Evolutionary conservation across 2,113 vertebrate genomes (phyloP), one percentile per base, ranked within the genome.

Genomic region (Pterophyllum scalare): DNA sequence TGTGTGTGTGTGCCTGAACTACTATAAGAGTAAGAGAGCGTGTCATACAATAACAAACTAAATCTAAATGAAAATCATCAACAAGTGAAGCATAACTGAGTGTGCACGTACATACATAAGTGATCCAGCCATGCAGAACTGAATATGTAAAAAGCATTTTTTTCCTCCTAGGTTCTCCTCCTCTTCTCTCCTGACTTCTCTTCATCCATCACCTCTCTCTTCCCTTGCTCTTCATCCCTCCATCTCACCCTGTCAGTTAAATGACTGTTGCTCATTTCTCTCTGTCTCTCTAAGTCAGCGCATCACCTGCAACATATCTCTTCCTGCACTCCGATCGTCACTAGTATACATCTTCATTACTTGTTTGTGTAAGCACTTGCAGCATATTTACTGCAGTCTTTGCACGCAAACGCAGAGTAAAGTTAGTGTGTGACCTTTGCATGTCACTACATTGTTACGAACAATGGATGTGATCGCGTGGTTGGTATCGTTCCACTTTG

Each of bases 41-140:
- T 86, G 85, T 91, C 85, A 74, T 40, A 83, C 84, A 82, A 87
- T 79, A 88, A 90, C 87, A 88, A 87, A 82, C 89, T 76, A 91
- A 38, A 38, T 88, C 85, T 87, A 89, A 91, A 90, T 90, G 83
- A 93, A 91, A 93, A 87, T 89, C 86, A 87, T 82, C 5, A 74
- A 88, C 76, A 80, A 77, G 89, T 87, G 83, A 89, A 83, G 59
- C 74, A 80, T 81, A 85, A 89, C 72, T 6, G 80, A 60, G 81
- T 13, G 64, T 82, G 79, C 17, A 20, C 26, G 19, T 28, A 67
- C 83, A 83, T 65, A 35, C 43, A 77, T 76, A 84, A 76, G 57
- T 35, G 19, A 49, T 13, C 5, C 78, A 72, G 75, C 56, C 59
- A 52, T 65, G 88, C 87, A 65, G 80, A 91, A 80, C 81, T 81